Percentiles rank a stretch among this genome's conserved stretches.
phyloP scores from a whole-genome alignment of 2,113 vertebrate species.

The Sinocyclocheilus anshuiensis region DNA sequence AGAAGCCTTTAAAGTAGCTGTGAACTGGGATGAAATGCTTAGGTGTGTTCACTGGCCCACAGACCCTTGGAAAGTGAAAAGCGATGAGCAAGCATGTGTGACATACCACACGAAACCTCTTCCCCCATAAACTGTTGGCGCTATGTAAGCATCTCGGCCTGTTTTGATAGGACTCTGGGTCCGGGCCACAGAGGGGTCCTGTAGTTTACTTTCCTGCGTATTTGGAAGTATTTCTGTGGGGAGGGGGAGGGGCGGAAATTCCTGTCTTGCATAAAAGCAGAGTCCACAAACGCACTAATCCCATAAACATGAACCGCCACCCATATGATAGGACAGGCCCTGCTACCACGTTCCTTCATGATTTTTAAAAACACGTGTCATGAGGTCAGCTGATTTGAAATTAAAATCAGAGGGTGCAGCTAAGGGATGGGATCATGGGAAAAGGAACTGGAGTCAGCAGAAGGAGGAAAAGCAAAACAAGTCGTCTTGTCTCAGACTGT shows the following conservation, averaged over 20 bases:
- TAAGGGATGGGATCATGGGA: not conserved
- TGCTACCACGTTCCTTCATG: not conserved
- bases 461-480: constrained; percentile 13
- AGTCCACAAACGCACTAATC: constrained; percentile 15
- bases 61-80: constrained; percentile 10
- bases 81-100: constrained; percentile 30
- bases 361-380: not conserved
- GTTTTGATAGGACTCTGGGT: constrained; percentile 30
- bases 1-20: not conserved
- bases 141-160: constrained; percentile 34
- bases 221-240: constrained; percentile 32
- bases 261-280: constrained; percentile 45
- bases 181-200: constrained; percentile 26
- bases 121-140: not conserved
- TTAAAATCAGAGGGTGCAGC: not conserved
- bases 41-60: not conserved
- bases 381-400: not conserved
- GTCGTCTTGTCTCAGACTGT: not conserved
- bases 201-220: constrained; percentile 32
- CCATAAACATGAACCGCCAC: not conserved
- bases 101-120: constrained; percentile 40
- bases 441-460: not conserved
- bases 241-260: constrained; percentile 43
- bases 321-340: not conserved
- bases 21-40: not conserved